Conservation (phyloP, 2,888 invertebrate genomes). For the Stegana nigrithorax region DNA sequence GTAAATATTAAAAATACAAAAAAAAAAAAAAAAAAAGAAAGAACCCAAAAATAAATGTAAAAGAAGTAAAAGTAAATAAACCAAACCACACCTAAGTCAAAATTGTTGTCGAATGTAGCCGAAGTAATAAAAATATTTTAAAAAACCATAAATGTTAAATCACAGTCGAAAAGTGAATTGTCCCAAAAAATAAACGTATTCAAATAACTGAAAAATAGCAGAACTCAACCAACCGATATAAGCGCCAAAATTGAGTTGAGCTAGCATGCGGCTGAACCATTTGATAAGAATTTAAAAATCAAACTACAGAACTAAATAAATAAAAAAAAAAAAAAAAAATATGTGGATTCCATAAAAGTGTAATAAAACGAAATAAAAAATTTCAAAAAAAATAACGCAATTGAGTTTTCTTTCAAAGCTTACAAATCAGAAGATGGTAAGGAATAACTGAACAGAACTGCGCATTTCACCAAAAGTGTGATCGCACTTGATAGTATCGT, state of each 20-base stretch:
- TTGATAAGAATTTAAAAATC: not conserved
- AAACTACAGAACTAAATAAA: slow-evolving; percentile 13
- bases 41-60: not conserved
- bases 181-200: slow-evolving; percentile 21
- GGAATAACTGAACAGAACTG: slow-evolving; percentile 11
- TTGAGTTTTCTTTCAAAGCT: too few relatives aligned
- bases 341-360: slow-evolving; percentile 31
- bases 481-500: too few relatives aligned
- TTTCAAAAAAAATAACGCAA: too few relatives aligned
- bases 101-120: slow-evolving; percentile 30
- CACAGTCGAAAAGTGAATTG: slow-evolving; percentile 2
- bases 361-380: slow-evolving; percentile 21
- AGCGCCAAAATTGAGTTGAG: not conserved
- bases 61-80: not conserved
- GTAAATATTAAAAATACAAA: not conserved
- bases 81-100: not conserved
- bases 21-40: not conserved
- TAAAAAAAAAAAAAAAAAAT: slow-evolving; percentile 29
- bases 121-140: slow-evolving; percentile 28
- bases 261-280: not conserved
- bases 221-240: too few relatives aligned
- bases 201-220: slow-evolving; percentile 23
- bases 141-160: not conserved
- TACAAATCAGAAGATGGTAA: too few relatives aligned
- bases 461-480: slow-evolving; percentile 44